These are phyloP conservation scores for Cephalopholis sonnerati DNA, from an alignment of 2,113 vertebrate species.

Conservation along the genomic window DNA sequence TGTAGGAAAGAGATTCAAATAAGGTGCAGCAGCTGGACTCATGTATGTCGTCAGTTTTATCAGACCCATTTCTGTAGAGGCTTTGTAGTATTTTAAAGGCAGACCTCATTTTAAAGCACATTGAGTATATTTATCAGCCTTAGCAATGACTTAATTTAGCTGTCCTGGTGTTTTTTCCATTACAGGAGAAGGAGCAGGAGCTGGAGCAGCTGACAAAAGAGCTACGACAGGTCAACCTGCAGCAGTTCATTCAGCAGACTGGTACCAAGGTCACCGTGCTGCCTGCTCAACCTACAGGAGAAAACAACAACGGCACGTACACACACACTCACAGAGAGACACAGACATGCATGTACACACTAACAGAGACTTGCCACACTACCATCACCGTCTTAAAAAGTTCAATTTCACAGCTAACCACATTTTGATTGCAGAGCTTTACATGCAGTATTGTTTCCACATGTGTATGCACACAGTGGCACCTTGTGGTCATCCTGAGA, in stretches of 20 bases:
- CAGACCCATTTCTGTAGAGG: not conserved
- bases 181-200: constrained; percentile 95
- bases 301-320: constrained; percentile 84
- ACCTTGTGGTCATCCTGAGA: constrained; percentile 55
- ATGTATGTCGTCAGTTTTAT: not conserved
- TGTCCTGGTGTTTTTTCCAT: not conserved
- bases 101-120: not conserved
- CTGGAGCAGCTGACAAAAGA: constrained; percentile 97
- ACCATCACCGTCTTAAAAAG: not conserved
- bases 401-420: constrained; percentile 2
- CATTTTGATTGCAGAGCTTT: not conserved
- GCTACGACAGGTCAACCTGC: constrained; percentile 95
- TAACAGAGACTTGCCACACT: not conserved
- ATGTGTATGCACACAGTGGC: constrained; percentile 52
- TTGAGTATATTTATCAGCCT: not conserved
- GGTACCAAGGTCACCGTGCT: constrained; percentile 96
- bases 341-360: constrained; percentile 8
- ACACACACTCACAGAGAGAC: constrained; percentile 20
- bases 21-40: not conserved
- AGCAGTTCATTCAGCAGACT: constrained; percentile 97
- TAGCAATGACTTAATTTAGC: not conserved
- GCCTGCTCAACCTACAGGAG: constrained; percentile 88
- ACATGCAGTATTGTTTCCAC: not conserved
- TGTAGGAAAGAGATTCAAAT: not conserved
- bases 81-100: not conserved